Evolutionary conservation across 2,888 invertebrate species (phyloP).

Genomic region (Tillus elongatus): DNA sequence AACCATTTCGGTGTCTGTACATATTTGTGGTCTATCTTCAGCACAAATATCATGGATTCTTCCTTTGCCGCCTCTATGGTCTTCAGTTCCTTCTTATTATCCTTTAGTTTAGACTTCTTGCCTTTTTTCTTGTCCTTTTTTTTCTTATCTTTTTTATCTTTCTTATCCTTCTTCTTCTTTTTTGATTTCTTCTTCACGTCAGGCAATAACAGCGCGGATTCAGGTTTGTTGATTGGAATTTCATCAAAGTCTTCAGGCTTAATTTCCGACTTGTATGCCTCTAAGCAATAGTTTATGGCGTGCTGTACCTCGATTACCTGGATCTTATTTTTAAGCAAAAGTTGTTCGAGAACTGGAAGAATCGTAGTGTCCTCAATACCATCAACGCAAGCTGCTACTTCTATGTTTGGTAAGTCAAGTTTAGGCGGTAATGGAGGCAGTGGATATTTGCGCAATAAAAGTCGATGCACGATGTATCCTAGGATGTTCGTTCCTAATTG

Average conservation of each 20-base stretch:
- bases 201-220: slow-evolving; percentile 23
- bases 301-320: slow-evolving; percentile 33
- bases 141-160: slow-evolving; percentile 23
- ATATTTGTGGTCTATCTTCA: slow-evolving; percentile 37
- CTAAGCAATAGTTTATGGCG: slow-evolving; percentile 51
- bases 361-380: slow-evolving; percentile 28
- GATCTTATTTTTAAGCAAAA: slow-evolving; percentile 29
- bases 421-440: slow-evolving; percentile 23
- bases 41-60: slow-evolving; percentile 2
- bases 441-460: slow-evolving; percentile 36
- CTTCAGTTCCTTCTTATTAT: slow-evolving; percentile 4
- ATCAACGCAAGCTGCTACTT: slow-evolving; percentile 32
- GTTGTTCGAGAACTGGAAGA: slow-evolving; percentile 29
- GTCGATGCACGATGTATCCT: slow-evolving; percentile 34
- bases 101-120: slow-evolving; percentile 18
- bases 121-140: slow-evolving; percentile 16
- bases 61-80: slow-evolving; percentile 4
- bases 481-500: slow-evolving; percentile 32
- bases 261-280: slow-evolving; percentile 48
- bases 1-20: slow-evolving; percentile 54
- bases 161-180: slow-evolving; percentile 38
- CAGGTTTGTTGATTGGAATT: slow-evolving; percentile 33
- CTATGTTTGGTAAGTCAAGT: slow-evolving; percentile 30
- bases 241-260: slow-evolving; percentile 43
- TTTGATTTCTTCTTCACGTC: slow-evolving; percentile 37